Conservation (phyloP, 2,113 vertebrate species). For the Gambusia holbrooki region DNA sequence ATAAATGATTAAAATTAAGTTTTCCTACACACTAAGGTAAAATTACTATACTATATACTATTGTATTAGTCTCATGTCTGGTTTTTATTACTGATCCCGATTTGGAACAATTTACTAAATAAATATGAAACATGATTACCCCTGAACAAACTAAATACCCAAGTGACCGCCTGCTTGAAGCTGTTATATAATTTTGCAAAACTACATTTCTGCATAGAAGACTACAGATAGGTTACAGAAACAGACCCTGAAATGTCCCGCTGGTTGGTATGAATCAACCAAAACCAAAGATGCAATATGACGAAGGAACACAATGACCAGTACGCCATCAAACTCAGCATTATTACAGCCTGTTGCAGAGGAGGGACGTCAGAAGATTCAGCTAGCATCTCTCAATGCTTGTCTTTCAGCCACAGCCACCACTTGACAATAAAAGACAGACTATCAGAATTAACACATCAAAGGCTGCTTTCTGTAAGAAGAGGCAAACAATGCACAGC, state of each 20-base stretch:
- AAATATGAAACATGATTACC: no score
- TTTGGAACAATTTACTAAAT: no score
- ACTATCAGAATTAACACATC: slow-evolving; percentile 91
- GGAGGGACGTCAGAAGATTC: slow-evolving; percentile 42
- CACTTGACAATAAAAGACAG: slow-evolving; percentile 85
- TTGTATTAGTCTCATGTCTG: no score
- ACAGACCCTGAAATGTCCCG: not conserved
- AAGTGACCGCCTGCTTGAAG: not conserved
- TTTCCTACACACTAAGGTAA: not conserved
- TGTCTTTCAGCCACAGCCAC: slow-evolving; percentile 68
- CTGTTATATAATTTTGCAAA: not conserved
- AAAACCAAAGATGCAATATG: not conserved
- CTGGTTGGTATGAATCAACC: not conserved
- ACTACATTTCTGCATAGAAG: not conserved
- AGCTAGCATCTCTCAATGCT: slow-evolving; percentile 37
- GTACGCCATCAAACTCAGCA: slow-evolving; percentile 18
- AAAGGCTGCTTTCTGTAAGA: slow-evolving; percentile 86
- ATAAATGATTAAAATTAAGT: not conserved
- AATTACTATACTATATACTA: not conserved
- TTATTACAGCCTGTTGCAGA: slow-evolving; percentile 33
- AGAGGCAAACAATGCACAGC: slow-evolving; percentile 77
- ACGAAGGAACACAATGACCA: not conserved
- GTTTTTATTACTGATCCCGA: no score
- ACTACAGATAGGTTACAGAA: not conserved
- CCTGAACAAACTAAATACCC: not conserved